Conservation (phyloP, 2,888 invertebrate species). For the Tenthredo scrophulariae region DNA sequence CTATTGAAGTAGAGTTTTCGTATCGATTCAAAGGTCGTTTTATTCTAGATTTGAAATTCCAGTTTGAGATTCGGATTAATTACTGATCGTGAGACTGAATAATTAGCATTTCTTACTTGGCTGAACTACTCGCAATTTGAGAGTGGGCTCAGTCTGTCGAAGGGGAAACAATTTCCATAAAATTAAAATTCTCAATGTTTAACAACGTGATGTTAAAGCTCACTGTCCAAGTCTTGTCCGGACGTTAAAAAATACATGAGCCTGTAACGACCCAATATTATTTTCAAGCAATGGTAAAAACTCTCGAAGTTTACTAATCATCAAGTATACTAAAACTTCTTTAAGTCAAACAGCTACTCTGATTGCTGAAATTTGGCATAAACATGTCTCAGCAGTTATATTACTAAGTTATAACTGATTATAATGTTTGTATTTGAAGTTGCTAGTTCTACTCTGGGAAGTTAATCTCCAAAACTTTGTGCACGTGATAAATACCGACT, state of each 20-base stretch:
- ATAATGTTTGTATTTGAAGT: background rate
- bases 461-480: background rate
- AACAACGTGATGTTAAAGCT: background rate
- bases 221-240: background rate
- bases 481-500: background rate
- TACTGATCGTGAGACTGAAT: slow-evolving; percentile 26
- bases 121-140: background rate
- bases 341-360: background rate
- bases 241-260: background rate
- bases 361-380: background rate
- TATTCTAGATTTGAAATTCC: background rate
- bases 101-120: slow-evolving; percentile 12
- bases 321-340: background rate
- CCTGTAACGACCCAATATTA: background rate
- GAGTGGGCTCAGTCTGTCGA: background rate
- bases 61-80: background rate
- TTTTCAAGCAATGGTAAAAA: background rate
- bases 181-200: slow-evolving; percentile 12
- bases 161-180: slow-evolving; percentile 24
- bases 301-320: background rate
- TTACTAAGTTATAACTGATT: background rate
- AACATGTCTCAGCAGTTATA: background rate
- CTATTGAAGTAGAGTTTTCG: background rate
- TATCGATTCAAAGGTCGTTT: background rate
- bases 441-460: background rate